Conservation (phyloP, 2,113 vertebrate genomes). For the Anhinga rufa region DNA sequence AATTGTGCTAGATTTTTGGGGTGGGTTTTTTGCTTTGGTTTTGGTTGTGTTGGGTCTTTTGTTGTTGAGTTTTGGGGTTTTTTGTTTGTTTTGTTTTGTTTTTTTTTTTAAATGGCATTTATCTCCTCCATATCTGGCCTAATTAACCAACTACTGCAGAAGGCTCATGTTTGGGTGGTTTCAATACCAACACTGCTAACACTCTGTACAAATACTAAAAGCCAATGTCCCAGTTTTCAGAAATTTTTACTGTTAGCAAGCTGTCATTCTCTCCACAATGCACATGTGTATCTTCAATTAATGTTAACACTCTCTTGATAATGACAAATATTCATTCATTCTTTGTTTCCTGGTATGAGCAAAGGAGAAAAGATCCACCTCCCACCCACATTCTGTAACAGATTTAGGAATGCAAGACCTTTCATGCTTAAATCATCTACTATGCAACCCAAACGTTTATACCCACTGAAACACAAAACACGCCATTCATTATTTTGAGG, state of each 20-base stretch:
- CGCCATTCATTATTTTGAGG: constrained; percentile 40
- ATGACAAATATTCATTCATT: constrained; percentile 34
- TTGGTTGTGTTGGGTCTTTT: background rate
- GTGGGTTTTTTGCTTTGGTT: background rate
- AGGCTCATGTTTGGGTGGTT: background rate
- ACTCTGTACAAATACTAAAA: background rate
- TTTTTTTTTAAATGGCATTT: background rate
- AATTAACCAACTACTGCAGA: background rate
- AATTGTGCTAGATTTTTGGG: background rate
- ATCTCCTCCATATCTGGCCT: background rate
- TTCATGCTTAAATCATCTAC: constrained; percentile 41
- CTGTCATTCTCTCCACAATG: background rate
- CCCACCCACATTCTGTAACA: constrained; percentile 37
- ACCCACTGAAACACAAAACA: constrained; percentile 31
- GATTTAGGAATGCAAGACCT: constrained; percentile 39
- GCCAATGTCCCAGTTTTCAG: background rate
- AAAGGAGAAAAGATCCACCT: constrained; percentile 35
- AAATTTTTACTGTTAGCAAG: background rate
- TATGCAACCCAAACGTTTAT: background rate
- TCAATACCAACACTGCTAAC: background rate
- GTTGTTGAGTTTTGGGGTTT: too few species aligned
- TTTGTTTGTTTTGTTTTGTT: too few species aligned
- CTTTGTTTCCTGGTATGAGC: constrained; percentile 31
- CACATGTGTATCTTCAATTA: background rate
- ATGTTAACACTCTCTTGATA: background rate